Evolutionary conservation across 2,113 vertebrate genomes (phyloP), one percentile per base, ranked within the genome.

Genomic region (Hassar affinis): DNA sequence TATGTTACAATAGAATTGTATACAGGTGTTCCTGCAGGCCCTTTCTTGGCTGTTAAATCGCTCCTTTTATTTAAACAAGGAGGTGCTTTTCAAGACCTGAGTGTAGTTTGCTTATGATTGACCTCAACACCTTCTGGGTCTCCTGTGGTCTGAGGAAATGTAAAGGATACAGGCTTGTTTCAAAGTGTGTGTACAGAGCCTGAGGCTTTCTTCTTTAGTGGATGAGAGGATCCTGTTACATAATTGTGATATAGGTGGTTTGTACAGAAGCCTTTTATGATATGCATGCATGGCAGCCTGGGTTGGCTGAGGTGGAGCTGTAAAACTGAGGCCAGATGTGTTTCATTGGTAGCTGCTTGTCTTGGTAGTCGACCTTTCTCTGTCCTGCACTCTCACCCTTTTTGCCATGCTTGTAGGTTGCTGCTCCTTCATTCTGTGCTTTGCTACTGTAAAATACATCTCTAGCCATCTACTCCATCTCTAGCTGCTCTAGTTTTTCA

Each of bases 1-100:
- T 81, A 78, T 80, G 78, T 81, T 59, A 81, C 52, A 57, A 45
- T 78, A 18, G 79, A 88, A 88, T 86, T 82, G 61, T 85, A 64
- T 30, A 86, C 80, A 85, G 85, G 85, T 86, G 85, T 81, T 83
- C 54, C 83, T 45, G 5, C 52, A n/a, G 71, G 59, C 42, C 20
- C 35, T 75, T 35, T 66, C 12, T 56, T 80, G 78, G 74, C 75
- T 85, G 81, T 75, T 78, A 81, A 79, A 88, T 69, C 20, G 54
- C 27, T 33, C 35, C 17, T 57, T 62, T 78, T 82, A 61, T 72
- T 79, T 62, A 79, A 56, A 84, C 75, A 71, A 78, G 62, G 45
- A 84, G 78, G 66, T 82, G 15, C 38, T 82, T 80, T 84, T 78
- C 11, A 15, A 78, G 79, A 64, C 62, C 51, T 52, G n/a, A 52